A percentile compares a stretch with the other conserved stretches of the same genome.
Evolutionary conservation across 2,888 invertebrate genomes (phyloP).

Genomic region (Cerastoderma edule): DNA sequence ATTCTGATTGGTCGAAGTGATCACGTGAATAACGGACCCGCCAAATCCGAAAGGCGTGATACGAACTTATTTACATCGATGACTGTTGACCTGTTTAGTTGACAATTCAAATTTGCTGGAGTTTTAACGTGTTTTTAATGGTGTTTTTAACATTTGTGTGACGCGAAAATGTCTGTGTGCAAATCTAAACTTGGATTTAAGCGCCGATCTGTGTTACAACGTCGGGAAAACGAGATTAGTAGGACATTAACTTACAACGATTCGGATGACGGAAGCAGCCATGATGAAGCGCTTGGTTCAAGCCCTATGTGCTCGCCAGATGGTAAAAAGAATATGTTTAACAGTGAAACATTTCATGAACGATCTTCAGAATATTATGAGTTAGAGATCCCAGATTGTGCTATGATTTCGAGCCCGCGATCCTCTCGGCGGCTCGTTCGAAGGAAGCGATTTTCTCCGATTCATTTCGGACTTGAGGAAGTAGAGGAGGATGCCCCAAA

Average conservation of each 20-base stretch:
- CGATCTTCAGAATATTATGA: constrained; percentile 69
- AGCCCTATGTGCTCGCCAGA: constrained; percentile 65
- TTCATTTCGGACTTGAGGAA: constrained; percentile 64
- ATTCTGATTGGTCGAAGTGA: constrained; percentile 66
- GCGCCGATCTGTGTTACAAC: constrained; percentile 60
- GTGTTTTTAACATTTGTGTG: constrained; percentile 15
- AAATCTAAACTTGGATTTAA: constrained; percentile 63
- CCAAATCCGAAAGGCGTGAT: constrained; percentile 73
- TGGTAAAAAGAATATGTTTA: constrained; percentile 23
- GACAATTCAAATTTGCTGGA: constrained; percentile 46
- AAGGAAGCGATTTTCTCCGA: constrained; percentile 60
- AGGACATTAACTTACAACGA: constrained; percentile 69
- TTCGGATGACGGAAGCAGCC: constrained; percentile 71
- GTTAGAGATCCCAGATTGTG: constrained; percentile 69
- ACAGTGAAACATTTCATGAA: constrained; percentile 45
- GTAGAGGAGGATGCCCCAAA: constrained; percentile 62
- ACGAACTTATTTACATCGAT: constrained; percentile 52
- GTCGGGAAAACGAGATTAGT: constrained; percentile 63
- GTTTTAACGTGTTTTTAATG: constrained; percentile 23
- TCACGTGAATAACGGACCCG: constrained; percentile 79
- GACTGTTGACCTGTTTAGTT: constrained; percentile 34
- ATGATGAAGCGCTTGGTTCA: constrained; percentile 60
- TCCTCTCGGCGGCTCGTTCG: constrained; percentile 59
- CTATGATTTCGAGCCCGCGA: constrained; percentile 67
- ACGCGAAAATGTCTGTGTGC: constrained; percentile 63